Conservation (phyloP, 2,113 vertebrate species). For the Puntigrus tetrazona region DNA sequence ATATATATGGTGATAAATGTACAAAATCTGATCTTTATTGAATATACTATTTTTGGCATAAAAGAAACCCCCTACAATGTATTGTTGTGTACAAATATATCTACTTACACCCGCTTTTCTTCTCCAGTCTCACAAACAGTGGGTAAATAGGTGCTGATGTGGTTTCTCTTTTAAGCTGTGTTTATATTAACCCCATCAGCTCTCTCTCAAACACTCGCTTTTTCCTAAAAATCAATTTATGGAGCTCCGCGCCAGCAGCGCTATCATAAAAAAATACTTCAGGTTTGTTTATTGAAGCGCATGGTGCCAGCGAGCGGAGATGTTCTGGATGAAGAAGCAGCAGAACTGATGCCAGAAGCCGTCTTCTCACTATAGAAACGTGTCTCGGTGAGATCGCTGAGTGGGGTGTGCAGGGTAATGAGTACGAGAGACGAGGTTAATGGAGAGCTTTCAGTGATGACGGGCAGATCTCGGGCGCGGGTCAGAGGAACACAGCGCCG, state of each 20-base stretch:
- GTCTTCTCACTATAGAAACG: no score
- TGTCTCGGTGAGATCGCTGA: background rate
- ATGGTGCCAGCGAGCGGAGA: conserved; percentile 62
- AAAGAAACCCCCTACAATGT: no score
- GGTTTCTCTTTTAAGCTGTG: no score
- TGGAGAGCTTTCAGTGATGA: conserved; percentile 68
- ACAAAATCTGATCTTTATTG: no score
- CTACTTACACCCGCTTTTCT: no score
- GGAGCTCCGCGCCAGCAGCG: background rate
- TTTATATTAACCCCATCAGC: no score
- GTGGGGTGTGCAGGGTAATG: conserved; percentile 69
- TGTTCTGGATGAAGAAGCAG: conserved; percentile 72
- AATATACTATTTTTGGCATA: no score
- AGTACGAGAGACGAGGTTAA: conserved; percentile 74
- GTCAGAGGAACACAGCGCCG: no score
- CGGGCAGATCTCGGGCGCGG: conserved; percentile 69
- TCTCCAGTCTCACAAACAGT: no score
- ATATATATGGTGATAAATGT: no score
- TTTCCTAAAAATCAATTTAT: background rate
- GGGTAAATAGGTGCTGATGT: no score
- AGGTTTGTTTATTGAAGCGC: conserved; percentile 68
- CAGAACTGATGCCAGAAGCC: conserved; percentile 62
- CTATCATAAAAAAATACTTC: background rate
- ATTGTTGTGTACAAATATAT: no score
- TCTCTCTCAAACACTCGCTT: background rate